phyloP scores from a whole-genome alignment of 2,113 vertebrate genomes.

The Alouatta palliata region DNA sequence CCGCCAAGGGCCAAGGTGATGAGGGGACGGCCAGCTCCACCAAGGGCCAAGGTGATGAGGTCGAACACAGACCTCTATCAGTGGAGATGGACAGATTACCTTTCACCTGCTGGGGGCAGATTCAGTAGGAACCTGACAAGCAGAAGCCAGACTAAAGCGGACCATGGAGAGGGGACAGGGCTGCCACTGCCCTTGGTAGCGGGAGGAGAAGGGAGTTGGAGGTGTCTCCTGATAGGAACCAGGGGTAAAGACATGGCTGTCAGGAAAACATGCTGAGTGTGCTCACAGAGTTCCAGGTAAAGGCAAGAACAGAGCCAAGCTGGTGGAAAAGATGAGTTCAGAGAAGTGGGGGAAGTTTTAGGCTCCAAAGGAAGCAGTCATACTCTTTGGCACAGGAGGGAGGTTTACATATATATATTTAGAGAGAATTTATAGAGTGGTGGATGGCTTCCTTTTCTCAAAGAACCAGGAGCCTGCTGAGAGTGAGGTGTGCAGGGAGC shows the following conservation, averaged over 20 bases:
- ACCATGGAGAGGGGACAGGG: fast-evolving
- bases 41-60: neutral
- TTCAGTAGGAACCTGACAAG: neutral
- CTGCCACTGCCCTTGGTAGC: neutral
- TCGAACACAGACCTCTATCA: no score
- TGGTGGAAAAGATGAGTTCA: neutral
- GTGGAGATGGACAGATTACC: neutral
- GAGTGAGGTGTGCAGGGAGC: fast-evolving
- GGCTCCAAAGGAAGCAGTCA: neutral
- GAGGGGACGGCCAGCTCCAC: neutral
- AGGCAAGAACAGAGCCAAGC: neutral
- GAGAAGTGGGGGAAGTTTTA: neutral
- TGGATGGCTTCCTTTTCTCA: neutral
- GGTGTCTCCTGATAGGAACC: neutral
- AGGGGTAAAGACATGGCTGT: fast-evolving
- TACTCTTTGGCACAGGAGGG: no score
- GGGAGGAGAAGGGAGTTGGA: neutral
- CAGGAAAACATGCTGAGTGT: neutral
- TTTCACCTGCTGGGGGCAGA: neutral
- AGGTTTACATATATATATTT: no score
- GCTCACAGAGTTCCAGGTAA: neutral
- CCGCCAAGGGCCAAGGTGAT: neutral
- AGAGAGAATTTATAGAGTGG: neutral
- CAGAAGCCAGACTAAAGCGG: neutral
- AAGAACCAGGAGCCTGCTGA: neutral